Evolutionary conservation across 2,113 vertebrate species (phyloP), one percentile per base, ranked within the genome.

Genomic region (Ranitomeya variabilis): DNA sequence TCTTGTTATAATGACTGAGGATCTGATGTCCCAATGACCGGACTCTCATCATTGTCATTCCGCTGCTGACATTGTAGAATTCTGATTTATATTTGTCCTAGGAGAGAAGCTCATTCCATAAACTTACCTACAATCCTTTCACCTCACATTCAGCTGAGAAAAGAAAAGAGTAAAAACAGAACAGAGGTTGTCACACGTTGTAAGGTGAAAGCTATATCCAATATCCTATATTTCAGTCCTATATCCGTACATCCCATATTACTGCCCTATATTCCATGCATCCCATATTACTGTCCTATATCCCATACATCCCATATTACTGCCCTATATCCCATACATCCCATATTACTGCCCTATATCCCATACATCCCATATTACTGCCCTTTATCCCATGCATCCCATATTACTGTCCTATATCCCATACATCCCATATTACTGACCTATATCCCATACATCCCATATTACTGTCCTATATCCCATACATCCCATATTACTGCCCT

Each of bases 81-180:
- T 45, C 37, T 45, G 37, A 45, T 45, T 45, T 45, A 45, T 45
- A 45, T 45, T 45, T 5, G 37, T 45, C 37, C 37, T 3, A 45
- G 5, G 37, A 45, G 1, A 45, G 37, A 45, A 45, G 37, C 37
- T 45, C 37, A 45, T 45, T 45, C 37, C 37, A 83, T 4, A 52
- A 21, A 87, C 62, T 87, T 26, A 80, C 86, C 77, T 57, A 57
- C 7, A 12, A 6, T 67, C 14, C 15, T 1, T 31, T 26, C 4
- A 51, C 51, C 12, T 19, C 5, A 18, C 86, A 87, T 62, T 80
- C 37, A 1, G 57, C 86, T 87, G 62, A 2, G 69, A 80, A 79
- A 11, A 2, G 69, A 80, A 79, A 11, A 45, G 26, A 67, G 8
- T 6, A 14, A 79, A 54, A 86, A 69, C 31, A 66, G 37, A 67